These are phyloP conservation scores for Mormoops blainvillei DNA, from an alignment of 2,113 vertebrate species.

Conservation along the genomic window DNA sequence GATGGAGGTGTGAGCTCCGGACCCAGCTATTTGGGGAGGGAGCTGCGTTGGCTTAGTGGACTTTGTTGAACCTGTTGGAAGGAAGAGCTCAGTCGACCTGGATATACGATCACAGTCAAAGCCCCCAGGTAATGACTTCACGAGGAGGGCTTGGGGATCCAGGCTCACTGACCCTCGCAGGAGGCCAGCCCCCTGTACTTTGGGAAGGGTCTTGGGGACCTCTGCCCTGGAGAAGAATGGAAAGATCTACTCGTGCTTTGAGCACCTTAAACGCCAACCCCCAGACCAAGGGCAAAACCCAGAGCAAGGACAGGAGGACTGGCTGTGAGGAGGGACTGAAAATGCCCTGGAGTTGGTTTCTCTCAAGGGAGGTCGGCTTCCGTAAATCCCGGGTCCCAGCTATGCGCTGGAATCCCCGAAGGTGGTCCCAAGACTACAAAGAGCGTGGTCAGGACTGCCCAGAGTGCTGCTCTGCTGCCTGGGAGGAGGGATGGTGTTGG, in stretches of 20 bases:
- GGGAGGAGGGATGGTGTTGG: background rate
- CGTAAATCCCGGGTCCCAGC: background rate
- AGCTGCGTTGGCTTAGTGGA: background rate
- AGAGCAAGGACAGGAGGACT: background rate
- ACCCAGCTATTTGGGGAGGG: background rate
- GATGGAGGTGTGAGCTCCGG: background rate
- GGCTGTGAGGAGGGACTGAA: background rate
- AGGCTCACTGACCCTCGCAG: background rate
- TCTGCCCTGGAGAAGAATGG: background rate
- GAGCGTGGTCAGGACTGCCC: background rate
- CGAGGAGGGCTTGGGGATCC: background rate
- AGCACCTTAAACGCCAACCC: background rate
- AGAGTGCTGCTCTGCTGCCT: background rate
- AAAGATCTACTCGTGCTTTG: background rate
- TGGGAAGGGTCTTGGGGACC: background rate
- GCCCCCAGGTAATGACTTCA: background rate
- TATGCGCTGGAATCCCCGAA: rapidly evolving
- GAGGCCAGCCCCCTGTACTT: background rate
- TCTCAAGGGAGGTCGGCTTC: background rate
- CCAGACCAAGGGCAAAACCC: no score
- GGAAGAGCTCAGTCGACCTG: background rate
- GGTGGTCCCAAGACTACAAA: background rate
- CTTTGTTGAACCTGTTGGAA: background rate
- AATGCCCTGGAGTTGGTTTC: background rate
- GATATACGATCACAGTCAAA: rapidly evolving